Evolutionary conservation across 2,888 invertebrate species (phyloP), one percentile per base, ranked within the genome.

Genomic region (Eurois occulta): DNA sequence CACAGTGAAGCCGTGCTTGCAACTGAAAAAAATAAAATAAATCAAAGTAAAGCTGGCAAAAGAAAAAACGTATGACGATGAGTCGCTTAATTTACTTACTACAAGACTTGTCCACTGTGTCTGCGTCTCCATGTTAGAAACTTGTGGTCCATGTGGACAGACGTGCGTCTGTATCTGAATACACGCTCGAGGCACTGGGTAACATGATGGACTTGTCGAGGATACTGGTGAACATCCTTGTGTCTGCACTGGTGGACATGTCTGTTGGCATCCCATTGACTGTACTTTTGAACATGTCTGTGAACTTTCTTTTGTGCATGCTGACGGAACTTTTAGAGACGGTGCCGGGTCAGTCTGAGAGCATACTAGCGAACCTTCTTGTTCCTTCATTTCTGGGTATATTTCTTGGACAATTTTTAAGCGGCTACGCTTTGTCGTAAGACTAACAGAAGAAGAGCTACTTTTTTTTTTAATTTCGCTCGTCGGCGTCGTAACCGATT

Each of bases 41-140:
- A 71, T 48, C 21, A 80, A n/a, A n/a, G n/a, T n/a, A n/a, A n/a
- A 43, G 13, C 64, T 66, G 62, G 21, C 16, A n/a, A 52, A 41
- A 5, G 11, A 24, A 28, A n/a, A 46, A 13, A 21, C n/a, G 1
- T 5, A 6, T 13, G 16, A 28, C 7, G 10, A 41, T 32, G 21
- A 66, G 18, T 32, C 4, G 0, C 10, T 64, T 48, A n/a, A n/a
- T 75, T 58, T 35, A 81, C 92, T 92, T 91, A 96, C 96, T 90
- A 95, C 80, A 64, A 93, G 68, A 82, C 91, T 89, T 78, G 89
- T 91, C 94, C 94, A 95, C 7, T 93, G 93, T 8, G 95, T 95
- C 87, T 96, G 96, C 5, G 94, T 91, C 69, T 75, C 77, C 4
- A 80, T 83, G 78, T 92, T 89, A 67, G 72, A 58, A 72, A 78